phyloP scores from a whole-genome alignment of 1,140 invertebrate genomes.

The Chymomyza costata region DNA sequence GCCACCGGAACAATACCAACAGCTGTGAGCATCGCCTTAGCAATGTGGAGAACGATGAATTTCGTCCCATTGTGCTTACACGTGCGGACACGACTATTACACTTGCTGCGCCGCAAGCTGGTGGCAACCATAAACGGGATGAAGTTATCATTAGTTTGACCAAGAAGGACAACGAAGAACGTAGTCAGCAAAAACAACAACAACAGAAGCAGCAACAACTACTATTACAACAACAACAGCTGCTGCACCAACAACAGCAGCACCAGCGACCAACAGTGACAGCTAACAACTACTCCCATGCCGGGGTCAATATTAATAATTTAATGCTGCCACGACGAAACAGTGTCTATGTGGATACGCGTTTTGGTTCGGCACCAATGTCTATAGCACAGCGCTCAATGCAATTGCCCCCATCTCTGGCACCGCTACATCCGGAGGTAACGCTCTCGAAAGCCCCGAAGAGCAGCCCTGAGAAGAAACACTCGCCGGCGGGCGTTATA shows the following conservation, averaged over 20 bases:
- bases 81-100: conserved; percentile 30
- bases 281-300: background rate
- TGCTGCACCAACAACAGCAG: no score
- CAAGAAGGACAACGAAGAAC: conserved; percentile 11
- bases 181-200: conserved; percentile 8
- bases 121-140: conserved; percentile 3
- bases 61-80: conserved; percentile 43
- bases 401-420: conserved; percentile 41
- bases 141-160: conserved; percentile 17
- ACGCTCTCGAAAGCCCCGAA: conserved; percentile 14
- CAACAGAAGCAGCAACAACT: background rate
- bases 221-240: conserved; percentile 1
- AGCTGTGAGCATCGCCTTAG: background rate
- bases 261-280: no score
- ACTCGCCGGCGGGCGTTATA: conserved; percentile 51
- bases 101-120: background rate
- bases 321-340: conserved; percentile 25
- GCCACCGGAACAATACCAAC: conserved; percentile 2
- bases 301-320: conserved; percentile 12
- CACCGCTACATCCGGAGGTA: conserved; percentile 25
- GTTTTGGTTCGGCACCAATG: conserved; percentile 51
- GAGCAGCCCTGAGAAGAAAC: conserved; percentile 26
- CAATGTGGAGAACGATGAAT: conserved; percentile 19
- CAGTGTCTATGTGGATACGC: conserved; percentile 47
- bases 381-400: conserved; percentile 56